Evolutionary conservation across 2,797 vertebrate species (phyloP), one percentile per base, ranked within the genome.

Genomic region (Cossypha caffra): DNA sequence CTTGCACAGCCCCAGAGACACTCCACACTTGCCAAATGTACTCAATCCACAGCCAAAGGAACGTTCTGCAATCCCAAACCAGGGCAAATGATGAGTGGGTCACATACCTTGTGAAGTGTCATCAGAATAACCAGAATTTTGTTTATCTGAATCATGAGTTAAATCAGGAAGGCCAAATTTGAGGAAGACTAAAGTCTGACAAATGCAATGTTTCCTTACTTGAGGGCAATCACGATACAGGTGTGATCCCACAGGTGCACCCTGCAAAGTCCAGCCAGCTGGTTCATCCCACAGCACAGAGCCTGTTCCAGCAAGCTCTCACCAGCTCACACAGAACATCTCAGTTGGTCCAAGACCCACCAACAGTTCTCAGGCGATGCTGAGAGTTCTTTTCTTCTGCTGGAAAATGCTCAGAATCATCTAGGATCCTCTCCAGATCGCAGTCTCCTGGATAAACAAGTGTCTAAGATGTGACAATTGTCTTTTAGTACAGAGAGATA

Each of bases 351-450:
- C 54, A 45, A 73, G 45, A 67, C 11, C 11, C 38, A 55, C 31
- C 2, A 1, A 19, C 13, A 66, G 18, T 55, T 40, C 45, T 52
- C 43, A 23, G 26, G n/a, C 2, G 4, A 67, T 19, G 26, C 1
- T 38, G 15, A 59, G 9, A 74, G 40, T 19, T 73, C 29, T 80
- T 72, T 69, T 16, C 17, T 79, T 86, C 52, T 37, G 10, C 43
- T 92, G 62, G 29, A 74, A 86, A 67, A 74, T 13, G 68, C 24
- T 15, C 33, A 35, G 11, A 55, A 66, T 59, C 7, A 50, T 18
- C 23, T 61, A 52, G 26, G 28, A 63, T 48, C 4, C 0, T 43
- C 15, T 23, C 23, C 24, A 81, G 33, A 25, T 42, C 47, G 51
- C 43, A 29, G 67, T 71, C 45, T 77, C 57, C 43, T 35, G 42